These are phyloP conservation scores for Hylomyscus alleni DNA, from an alignment of 2,797 vertebrate species.

Conservation along the genomic window DNA sequence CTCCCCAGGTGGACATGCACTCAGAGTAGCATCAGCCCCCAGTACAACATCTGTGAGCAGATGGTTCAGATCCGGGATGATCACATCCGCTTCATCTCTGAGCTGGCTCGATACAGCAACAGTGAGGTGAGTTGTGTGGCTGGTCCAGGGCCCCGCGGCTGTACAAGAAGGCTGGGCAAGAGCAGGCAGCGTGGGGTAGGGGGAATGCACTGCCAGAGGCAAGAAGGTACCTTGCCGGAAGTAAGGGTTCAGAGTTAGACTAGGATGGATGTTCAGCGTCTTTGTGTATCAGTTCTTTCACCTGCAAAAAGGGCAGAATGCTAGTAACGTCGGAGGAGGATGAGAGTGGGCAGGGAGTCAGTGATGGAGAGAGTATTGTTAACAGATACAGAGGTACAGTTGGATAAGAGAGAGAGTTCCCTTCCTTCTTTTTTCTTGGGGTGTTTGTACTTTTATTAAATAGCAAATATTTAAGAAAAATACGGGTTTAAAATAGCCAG, in stretches of 20 bases:
- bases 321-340: not conserved
- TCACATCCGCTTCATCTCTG: slow-evolving; percentile 99
- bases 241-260: not conserved
- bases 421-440: not conserved
- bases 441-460: not conserved
- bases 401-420: not conserved
- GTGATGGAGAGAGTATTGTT: not conserved
- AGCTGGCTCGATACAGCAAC: slow-evolving; percentile 99
- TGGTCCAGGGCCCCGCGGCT: not conserved
- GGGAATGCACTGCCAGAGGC: not conserved
- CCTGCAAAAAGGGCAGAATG: not conserved
- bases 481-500: not conserved
- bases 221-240: not conserved
- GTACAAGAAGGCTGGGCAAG: not conserved
- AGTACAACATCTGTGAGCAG: slow-evolving; percentile 99
- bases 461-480: not conserved
- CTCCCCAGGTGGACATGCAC: slow-evolving; percentile 97
- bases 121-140: slow-evolving; percentile 89
- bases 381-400: not conserved
- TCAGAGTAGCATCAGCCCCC: slow-evolving; percentile 98
- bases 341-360: not conserved
- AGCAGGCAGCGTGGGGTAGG: not conserved
- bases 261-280: not conserved
- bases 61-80: slow-evolving; percentile 99
- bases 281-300: not conserved